Evolutionary conservation across 2,797 vertebrate species (phyloP).

Genomic region (Phoxinus dragarum): DNA sequence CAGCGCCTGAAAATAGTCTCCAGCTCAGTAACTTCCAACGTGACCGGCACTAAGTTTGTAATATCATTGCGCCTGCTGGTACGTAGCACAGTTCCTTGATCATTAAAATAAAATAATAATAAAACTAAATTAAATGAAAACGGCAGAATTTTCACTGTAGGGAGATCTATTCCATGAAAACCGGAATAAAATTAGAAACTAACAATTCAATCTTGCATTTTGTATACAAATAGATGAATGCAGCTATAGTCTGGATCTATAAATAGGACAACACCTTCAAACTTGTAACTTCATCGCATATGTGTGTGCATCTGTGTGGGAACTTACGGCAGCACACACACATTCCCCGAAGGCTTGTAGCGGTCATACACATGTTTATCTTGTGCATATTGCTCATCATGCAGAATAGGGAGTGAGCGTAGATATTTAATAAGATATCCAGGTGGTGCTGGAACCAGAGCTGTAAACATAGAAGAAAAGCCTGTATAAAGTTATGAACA

Average conservation of each 20-base stretch:
- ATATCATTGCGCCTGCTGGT: too few relatives aligned
- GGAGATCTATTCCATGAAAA: background rate
- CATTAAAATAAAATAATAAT: too few relatives aligned
- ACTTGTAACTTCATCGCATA: background rate
- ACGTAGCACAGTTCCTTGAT: too few relatives aligned
- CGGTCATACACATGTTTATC: constrained; percentile 73
- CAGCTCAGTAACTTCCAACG: too few relatives aligned
- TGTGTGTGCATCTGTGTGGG: constrained; percentile 2
- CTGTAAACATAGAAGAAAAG: constrained; percentile 63
- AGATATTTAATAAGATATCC: constrained; percentile 76
- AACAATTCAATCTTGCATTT: background rate
- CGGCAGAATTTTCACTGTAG: too few relatives aligned
- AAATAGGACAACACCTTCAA: background rate
- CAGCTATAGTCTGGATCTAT: background rate
- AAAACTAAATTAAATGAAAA: background rate
- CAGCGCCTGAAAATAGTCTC: too few relatives aligned
- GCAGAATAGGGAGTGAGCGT: constrained; percentile 84
- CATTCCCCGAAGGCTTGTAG: constrained; percentile 68
- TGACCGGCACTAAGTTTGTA: too few relatives aligned
- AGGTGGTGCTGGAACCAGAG: constrained; percentile 80
- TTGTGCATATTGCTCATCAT: constrained; percentile 82
- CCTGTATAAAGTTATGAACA: background rate
- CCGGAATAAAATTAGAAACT: background rate
- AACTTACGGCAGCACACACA: constrained; percentile 90
- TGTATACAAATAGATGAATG: background rate